Evolutionary conservation across 2,113 vertebrate genomes (phyloP), one percentile per base, ranked within the genome.

Genomic region (Podiceps cristatus): DNA sequence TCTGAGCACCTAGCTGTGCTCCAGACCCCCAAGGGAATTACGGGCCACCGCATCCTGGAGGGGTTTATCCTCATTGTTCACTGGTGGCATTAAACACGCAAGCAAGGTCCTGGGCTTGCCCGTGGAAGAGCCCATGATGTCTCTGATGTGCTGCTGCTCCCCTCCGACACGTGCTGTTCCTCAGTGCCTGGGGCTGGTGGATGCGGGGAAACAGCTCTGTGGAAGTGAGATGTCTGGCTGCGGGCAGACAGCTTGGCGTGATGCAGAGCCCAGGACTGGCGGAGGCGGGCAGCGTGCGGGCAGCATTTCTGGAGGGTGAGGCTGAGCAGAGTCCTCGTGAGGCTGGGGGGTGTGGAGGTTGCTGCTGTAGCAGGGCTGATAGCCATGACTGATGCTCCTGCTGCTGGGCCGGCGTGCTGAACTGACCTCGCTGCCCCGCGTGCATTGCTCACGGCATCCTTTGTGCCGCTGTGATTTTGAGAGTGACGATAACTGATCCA

Each of bases 161-260:
- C 25, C 52, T 23, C 45, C 6, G 5, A 31, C 13, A 31, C 7
- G 1, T 10, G 53, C 9, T 28, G 28, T 1, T 20, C 24, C 37
- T 45, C 33, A 9, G 56, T 3, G 5, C 56, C 40, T 4, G 0
- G 3, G n/a, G 49, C 29, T 40, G 25, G 42, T 29, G 14, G 79
- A 4, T 0, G 2, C 2, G 5, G 55, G 4, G 53, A 16, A 18
- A 19, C 10, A 7, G 63, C 56, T 58, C 5, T 10, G 18, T 33
- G 56, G 55, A 7, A 27, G 29, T 0, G 22, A 1, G 19, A 4
- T 8, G 28, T 13, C 47, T 10, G n/a, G 29, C 47, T 2, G 13
- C 0, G 20, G 47, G 29, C 42, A 25, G 52, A 24, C 13, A 3
- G 55, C 9, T 22, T 3, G 33, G 33, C 2, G 56, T 7, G 40